phyloP scores from a whole-genome alignment of 1,140 invertebrate genomes.

The Scylla paramamosain region DNA sequence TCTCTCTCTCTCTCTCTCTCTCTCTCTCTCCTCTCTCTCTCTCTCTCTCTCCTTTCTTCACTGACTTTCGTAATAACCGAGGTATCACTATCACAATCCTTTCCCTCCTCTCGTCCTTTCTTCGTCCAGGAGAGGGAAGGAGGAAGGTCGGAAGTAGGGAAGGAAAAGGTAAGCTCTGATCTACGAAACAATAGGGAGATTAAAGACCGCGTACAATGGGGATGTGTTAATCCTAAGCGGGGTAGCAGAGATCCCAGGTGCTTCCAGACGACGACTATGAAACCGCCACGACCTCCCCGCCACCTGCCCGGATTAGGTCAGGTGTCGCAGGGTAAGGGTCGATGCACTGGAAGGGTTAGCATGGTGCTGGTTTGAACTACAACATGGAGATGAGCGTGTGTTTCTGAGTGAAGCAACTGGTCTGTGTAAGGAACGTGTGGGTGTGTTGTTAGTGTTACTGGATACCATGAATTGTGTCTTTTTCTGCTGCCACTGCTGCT shows the following conservation, averaged over 20 bases:
- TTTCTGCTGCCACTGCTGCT: no score
- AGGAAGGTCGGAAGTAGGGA: not conserved
- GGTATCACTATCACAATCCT: not conserved
- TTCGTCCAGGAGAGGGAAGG: not conserved
- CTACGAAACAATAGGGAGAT: not conserved
- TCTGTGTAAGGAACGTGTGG: not conserved
- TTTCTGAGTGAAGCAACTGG: not conserved
- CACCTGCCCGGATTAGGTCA: not conserved
- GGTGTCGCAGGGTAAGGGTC: not conserved
- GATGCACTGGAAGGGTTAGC: not conserved
- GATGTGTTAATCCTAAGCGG: constrained; percentile 11
- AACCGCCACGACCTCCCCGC: not conserved
- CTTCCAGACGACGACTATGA: not conserved
- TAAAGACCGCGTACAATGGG: not conserved
- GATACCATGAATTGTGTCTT: no score
- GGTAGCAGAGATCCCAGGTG: not conserved
- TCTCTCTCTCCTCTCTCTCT: constrained; percentile 29
- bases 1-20: constrained; percentile 32
- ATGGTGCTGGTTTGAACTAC: no score
- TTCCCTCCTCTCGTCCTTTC: not conserved
- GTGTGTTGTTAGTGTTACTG: no score
- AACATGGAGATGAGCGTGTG: not conserved
- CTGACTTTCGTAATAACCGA: not conserved
- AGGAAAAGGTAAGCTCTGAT: constrained; percentile 7
- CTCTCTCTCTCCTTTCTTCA: not conserved